phyloP scores from a whole-genome alignment of 1,140 invertebrate genomes.

The Drosophila ironensis region DNA sequence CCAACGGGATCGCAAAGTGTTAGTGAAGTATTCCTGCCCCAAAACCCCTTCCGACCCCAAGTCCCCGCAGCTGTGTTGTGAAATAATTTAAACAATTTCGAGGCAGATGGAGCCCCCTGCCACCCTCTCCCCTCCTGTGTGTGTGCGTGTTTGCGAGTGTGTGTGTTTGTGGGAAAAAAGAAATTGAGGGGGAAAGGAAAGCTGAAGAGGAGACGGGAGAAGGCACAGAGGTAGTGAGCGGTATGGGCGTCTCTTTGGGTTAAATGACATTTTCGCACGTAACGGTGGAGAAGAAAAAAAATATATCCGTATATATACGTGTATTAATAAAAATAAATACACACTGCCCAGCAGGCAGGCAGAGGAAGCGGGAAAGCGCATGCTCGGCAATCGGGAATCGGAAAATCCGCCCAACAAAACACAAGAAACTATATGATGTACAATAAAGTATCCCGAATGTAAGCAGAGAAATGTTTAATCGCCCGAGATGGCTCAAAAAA shows the following conservation, averaged over 20 bases:
- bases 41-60: background rate
- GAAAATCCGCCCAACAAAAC: background rate
- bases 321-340: slow-evolving; percentile 64
- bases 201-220: slow-evolving; percentile 9
- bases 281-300: slow-evolving; percentile 37
- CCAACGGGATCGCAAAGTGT: background rate
- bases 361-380: slow-evolving; percentile 39
- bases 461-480: background rate
- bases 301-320: slow-evolving; percentile 61
- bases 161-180: slow-evolving; percentile 33
- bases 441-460: background rate
- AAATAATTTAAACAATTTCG: slow-evolving; percentile 31
- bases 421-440: background rate
- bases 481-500: slow-evolving; percentile 1
- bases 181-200: slow-evolving; percentile 39
- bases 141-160: slow-evolving; percentile 15
- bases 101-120: slow-evolving; percentile 35
- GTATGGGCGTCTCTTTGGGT: slow-evolving; percentile 49
- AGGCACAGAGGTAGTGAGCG: too few species aligned
- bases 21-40: background rate
- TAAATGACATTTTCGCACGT: slow-evolving; percentile 64
- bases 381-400: slow-evolving; percentile 32
- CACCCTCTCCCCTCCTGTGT: too few species aligned
- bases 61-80: background rate
- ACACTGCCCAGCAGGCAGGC: slow-evolving; percentile 48